phyloP scores from a whole-genome alignment of 2,888 invertebrate species.

The Hymenopus coronatus region DNA sequence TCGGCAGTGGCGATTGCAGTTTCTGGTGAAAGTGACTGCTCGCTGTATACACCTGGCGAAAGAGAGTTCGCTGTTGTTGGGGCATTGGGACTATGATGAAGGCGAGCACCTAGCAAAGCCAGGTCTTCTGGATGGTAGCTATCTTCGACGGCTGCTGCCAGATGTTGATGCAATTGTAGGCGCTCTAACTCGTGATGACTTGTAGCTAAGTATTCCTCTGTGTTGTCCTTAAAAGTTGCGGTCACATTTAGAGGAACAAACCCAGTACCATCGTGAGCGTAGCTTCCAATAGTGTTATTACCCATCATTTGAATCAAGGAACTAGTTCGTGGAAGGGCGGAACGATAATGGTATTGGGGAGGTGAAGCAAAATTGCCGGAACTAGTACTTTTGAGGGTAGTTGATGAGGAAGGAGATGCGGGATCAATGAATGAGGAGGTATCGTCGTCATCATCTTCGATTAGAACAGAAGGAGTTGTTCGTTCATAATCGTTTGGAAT shows the following conservation, averaged over 20 bases:
- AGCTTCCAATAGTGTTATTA: background rate
- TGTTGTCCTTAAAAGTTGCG: background rate
- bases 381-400: background rate
- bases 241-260: background rate
- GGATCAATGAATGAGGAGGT: slow-evolving; percentile 43
- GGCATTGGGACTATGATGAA: no score
- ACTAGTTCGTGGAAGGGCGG: background rate
- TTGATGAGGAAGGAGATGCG: background rate
- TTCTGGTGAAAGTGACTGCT: slow-evolving; percentile 23
- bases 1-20: background rate
- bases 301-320: background rate
- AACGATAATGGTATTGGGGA: background rate
- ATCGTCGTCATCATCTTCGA: slow-evolving; percentile 42
- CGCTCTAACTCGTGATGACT: background rate
- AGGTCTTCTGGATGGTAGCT: background rate
- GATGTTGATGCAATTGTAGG: background rate
- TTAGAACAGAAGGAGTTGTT: slow-evolving; percentile 39
- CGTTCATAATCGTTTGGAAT: background rate
- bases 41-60: slow-evolving; percentile 27
- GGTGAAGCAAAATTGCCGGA: background rate
- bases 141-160: background rate
- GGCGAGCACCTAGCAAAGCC: background rate
- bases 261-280: background rate
- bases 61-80: slow-evolving; percentile 7
- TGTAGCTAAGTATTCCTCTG: background rate